These are phyloP conservation scores for Bufo bufo DNA, from an alignment of 2,113 vertebrate species.

Conservation along the genomic window DNA sequence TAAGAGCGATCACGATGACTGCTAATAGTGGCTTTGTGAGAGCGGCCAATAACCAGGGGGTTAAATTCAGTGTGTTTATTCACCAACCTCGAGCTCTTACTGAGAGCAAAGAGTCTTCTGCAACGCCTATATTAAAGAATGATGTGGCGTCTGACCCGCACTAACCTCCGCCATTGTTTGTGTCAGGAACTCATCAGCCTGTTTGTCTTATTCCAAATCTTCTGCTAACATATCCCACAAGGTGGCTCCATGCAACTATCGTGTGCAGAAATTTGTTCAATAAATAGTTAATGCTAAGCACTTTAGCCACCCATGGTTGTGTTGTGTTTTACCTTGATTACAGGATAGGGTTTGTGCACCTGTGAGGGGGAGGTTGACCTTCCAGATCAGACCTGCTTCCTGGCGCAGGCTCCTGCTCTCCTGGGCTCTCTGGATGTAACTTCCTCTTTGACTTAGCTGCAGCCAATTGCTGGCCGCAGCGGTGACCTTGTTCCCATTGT, in stretches of 20 bases:
- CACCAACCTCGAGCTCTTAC: conserved; percentile 93
- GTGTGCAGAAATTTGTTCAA: not conserved
- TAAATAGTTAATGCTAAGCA: not conserved
- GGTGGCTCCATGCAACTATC: not conserved
- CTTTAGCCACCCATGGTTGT: not conserved
- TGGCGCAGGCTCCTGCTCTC: too few species aligned
- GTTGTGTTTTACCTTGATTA: not conserved
- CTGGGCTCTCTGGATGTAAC: too few species aligned
- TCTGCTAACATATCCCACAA: not conserved
- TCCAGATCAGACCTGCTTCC: too few species aligned
- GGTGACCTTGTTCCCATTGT: too few species aligned
- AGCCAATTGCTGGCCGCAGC: too few species aligned
- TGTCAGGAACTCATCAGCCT: not conserved
- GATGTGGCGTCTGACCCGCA: conserved; percentile 48
- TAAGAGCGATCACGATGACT: conserved; percentile 92
- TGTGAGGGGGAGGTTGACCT: too few species aligned
- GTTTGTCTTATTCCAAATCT: not conserved
- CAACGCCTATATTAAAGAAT: conserved; percentile 76
- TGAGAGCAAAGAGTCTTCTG: conserved; percentile 90
- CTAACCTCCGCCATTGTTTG: not conserved
- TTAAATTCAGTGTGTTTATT: conserved; percentile 93
- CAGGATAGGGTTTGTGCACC: too few species aligned
- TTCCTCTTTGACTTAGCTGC: too few species aligned
- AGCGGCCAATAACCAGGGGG: conserved; percentile 91
- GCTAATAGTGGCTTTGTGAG: conserved; percentile 95